Evolutionary conservation across 2,113 vertebrate genomes (phyloP).

Genomic region (Heterocephalus glaber): DNA sequence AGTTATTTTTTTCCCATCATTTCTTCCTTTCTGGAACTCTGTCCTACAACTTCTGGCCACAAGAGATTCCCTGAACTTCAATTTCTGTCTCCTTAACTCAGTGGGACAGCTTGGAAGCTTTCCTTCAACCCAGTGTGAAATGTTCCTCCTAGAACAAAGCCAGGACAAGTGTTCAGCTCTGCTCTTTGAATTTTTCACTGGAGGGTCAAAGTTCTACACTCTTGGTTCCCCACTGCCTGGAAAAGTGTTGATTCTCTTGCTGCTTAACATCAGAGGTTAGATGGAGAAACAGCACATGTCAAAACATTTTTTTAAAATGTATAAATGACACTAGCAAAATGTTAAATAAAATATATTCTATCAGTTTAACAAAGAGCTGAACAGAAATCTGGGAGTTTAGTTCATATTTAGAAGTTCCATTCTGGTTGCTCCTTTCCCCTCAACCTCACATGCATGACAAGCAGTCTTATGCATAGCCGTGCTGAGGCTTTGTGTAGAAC

Average conservation of each 20-base stretch:
- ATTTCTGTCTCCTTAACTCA: not conserved
- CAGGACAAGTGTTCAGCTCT: not conserved
- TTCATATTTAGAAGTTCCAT: not conserved
- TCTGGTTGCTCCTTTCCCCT: not conserved
- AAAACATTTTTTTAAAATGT: not conserved
- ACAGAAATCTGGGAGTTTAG: not conserved
- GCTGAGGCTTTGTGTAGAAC: not conserved
- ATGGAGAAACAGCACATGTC: not conserved
- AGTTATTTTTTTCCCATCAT: not conserved
- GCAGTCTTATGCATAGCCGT: not conserved
- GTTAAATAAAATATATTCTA: constrained; percentile 29
- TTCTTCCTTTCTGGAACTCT: not conserved
- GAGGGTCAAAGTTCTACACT: not conserved
- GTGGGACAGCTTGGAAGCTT: not conserved
- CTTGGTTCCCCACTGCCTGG: not conserved
- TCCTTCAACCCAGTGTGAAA: not conserved
- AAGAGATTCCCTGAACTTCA: not conserved
- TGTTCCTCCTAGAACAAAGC: not conserved
- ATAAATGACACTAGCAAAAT: constrained; percentile 22
- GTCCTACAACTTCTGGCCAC: not conserved
- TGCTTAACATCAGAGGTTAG: not conserved
- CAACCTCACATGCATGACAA: not conserved
- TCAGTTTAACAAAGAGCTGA: not conserved
- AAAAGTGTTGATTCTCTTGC: not conserved
- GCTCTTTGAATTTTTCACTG: not conserved